These are phyloP conservation scores for Sthenelais limicola DNA, from an alignment of 2,888 invertebrate genomes.

Conservation along the genomic window DNA sequence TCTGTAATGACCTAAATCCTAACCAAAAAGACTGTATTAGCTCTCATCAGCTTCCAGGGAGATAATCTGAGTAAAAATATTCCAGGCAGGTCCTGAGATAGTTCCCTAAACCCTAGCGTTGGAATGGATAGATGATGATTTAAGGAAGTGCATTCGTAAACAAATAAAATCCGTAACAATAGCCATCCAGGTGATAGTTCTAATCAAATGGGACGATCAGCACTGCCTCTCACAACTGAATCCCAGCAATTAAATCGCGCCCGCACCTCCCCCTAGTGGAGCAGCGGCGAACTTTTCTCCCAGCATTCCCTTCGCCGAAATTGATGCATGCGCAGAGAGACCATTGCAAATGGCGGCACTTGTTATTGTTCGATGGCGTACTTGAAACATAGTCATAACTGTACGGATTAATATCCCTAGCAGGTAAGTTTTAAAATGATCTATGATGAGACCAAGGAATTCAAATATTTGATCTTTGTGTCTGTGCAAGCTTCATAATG, in stretches of 20 bases:
- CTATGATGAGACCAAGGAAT: not conserved
- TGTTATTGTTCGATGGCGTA: conserved; percentile 97
- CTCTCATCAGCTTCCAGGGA: not conserved
- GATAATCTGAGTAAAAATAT: too few relatives aligned
- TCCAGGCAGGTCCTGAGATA: too few relatives aligned
- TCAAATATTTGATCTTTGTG: not conserved
- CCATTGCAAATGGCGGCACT: conserved; percentile 98
- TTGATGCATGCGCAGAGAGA: conserved; percentile 70
- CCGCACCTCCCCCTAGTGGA: conserved; percentile 25
- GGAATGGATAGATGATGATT: not conserved
- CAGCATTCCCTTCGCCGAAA: conserved; percentile 42
- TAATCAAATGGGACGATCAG: too few relatives aligned
- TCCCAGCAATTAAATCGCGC: not conserved
- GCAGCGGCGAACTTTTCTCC: conserved; percentile 20
- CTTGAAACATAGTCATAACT: conserved; percentile 75
- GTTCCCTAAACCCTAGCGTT: not conserved
- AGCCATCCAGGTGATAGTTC: too few relatives aligned
- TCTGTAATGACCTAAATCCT: conserved; percentile 20
- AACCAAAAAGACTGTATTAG: not conserved
- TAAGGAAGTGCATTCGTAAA: not conserved
- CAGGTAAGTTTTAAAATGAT: conserved; percentile 68
- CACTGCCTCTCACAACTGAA: not conserved
- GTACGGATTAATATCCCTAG: conserved; percentile 73
- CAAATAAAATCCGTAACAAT: not conserved
- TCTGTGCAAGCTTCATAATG: not conserved